Base-by-base conservation (phyloP, 2,888 invertebrate species). In the Corbicula japonica region DNA sequence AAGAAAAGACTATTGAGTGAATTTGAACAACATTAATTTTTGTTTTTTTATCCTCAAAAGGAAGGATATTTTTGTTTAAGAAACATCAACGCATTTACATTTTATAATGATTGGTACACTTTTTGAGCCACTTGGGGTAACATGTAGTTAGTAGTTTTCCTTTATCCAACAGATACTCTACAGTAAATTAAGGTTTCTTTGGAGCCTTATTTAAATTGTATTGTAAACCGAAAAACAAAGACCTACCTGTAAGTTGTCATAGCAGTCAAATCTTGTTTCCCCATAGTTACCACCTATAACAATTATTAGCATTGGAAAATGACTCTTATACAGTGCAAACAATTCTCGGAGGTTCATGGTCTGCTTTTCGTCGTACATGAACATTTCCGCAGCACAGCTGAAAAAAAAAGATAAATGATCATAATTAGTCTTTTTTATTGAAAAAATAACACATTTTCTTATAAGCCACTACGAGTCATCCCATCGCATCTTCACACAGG, bases 231-330 rank as follows among this genome's bases (percentile, higher is more conserved):
- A 23, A 38, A 1, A 18, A 18, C 26, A 15, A 63, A n/a, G 30
- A n/a, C 32, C 1, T 34, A 75, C 80, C 76, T 81, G 81, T 2
- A 46, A 52, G 61, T 74, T 74, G 18, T 77, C 81, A 15, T 56
- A 81, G 56, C 74, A 65, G 50, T 81, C 81, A 48, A 28, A 81
- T 26, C 38, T 50, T 4, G 76, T 81, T 4, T 66, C 48, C 10
- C 81, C 81, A 35, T 77, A 77, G n/a, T 70, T 62, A 2, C 81
- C 81, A 2, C 73, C 73, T 21, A 70, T 52, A 10, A 81, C 71
- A 8, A 76, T 60, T 2, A 69, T 71, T 41, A 81, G 30, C 65
- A 81, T 73, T 0, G 81, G 81, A 18, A 77, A 63, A 46, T 71
- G 34, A 34, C 62, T 44, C 30, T 62, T 76, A 52, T 81, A 77